Evolutionary conservation across 2,113 vertebrate genomes (phyloP).

Genomic region (Dissostichus mawsoni): DNA sequence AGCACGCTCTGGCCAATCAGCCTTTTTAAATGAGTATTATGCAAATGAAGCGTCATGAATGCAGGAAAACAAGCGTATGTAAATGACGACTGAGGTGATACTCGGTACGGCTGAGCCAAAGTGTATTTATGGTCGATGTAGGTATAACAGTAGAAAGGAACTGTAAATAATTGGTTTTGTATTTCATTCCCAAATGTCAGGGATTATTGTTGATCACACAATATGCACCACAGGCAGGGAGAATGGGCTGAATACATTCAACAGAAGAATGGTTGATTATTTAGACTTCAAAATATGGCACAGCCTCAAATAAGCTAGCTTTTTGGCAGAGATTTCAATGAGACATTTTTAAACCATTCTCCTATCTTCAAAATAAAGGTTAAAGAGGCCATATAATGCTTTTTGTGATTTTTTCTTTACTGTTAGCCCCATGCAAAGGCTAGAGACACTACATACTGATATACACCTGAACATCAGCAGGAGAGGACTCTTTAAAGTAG

Average conservation of each 20-base stretch:
- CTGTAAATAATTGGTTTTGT: conserved; percentile 13
- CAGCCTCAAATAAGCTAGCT: not conserved
- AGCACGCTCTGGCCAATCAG: conserved; percentile 33
- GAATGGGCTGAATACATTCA: not conserved
- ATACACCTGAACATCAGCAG: too few relatives aligned
- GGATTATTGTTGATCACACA: conserved; percentile 16
- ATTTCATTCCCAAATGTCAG: not conserved
- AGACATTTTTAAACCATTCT: too few relatives aligned
- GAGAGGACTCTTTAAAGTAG: too few relatives aligned
- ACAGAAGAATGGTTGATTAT: conserved; percentile 8
- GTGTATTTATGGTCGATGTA: not conserved
- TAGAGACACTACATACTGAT: too few relatives aligned
- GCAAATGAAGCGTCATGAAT: conserved; percentile 26
- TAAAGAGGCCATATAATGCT: too few relatives aligned
- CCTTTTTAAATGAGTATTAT: conserved; percentile 57
- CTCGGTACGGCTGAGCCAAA: not conserved
- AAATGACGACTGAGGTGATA: not conserved
- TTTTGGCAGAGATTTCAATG: not conserved
- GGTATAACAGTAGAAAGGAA: not conserved
- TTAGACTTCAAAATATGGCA: conserved; percentile 2
- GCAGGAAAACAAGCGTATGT: conserved; percentile 28
- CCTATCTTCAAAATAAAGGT: too few relatives aligned
- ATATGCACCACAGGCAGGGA: not conserved
- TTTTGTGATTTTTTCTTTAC: too few relatives aligned
- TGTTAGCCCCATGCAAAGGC: too few relatives aligned